Conservation (phyloP, 1,140 invertebrate species). For the Diorhabda sublineata region DNA sequence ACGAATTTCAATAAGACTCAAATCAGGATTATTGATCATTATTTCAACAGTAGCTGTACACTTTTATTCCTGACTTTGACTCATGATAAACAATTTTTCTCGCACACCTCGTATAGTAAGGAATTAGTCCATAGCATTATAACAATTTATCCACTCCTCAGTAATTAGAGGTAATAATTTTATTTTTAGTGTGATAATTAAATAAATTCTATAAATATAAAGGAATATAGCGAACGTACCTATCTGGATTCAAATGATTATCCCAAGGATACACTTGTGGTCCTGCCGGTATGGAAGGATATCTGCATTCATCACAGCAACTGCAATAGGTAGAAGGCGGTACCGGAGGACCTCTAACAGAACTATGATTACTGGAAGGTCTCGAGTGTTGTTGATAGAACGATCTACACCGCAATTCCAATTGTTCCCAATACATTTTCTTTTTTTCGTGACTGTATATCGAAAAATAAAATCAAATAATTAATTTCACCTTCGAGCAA, state of each 20-base stretch:
- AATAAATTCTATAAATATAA: too few species aligned
- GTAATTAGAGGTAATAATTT: too few species aligned
- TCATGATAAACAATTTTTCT: too few species aligned
- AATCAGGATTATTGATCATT: too few species aligned
- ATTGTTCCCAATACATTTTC: slow-evolving; percentile 90
- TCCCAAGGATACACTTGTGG: slow-evolving; percentile 52
- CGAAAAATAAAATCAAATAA: slow-evolving; percentile 21
- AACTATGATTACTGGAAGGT: slow-evolving; percentile 48
- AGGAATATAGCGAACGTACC: slow-evolving; percentile 23
- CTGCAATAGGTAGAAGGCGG: slow-evolving; percentile 54
- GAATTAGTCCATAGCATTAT: too few species aligned
- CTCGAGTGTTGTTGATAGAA: slow-evolving; percentile 60
- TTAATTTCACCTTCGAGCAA: too few species aligned
- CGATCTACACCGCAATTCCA: slow-evolving; percentile 76
- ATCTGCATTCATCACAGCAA: slow-evolving; percentile 69
- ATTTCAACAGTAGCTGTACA: too few species aligned
- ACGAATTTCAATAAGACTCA: too few species aligned
- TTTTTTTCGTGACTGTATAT: slow-evolving; percentile 77
- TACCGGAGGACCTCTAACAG: slow-evolving; percentile 42
- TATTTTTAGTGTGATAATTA: too few species aligned
- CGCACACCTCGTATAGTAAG: too few species aligned
- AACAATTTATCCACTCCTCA: too few species aligned
- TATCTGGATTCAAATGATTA: slow-evolving; percentile 46
- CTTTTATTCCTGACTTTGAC: too few species aligned
- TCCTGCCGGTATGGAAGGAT: slow-evolving; percentile 52